Evolutionary conservation across 1,140 invertebrate species (phyloP).

Genomic region (Pseudobourletiella spinata): DNA sequence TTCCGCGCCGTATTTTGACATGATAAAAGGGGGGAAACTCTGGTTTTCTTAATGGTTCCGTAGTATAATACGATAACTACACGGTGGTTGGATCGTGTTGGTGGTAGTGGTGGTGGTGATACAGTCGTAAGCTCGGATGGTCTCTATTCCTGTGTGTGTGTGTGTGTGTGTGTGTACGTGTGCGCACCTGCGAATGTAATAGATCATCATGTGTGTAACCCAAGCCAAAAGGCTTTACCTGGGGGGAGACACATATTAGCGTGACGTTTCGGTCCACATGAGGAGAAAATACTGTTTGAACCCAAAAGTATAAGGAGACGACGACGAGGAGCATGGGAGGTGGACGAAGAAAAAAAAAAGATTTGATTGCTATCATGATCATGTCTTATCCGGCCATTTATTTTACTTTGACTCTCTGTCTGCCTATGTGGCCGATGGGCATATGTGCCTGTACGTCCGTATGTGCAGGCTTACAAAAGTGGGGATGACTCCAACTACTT

Average conservation of each 20-base stretch:
- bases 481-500: too few relatives aligned
- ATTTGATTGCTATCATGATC: conserved; percentile 34
- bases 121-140: too few relatives aligned
- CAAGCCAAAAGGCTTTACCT: conserved; percentile 11
- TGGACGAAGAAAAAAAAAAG: conserved; percentile 8
- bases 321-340: neutral
- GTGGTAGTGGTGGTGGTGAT: too few relatives aligned
- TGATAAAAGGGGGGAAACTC: too few relatives aligned
- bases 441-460: neutral
- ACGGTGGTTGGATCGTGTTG: too few relatives aligned
- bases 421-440: conserved; percentile 13
- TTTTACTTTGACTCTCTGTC: conserved; percentile 18
- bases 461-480: neutral
- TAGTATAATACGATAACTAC: too few relatives aligned
- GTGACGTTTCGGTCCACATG: conserved; percentile 33
- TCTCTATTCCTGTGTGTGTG: too few relatives aligned
- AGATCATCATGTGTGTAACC: conserved; percentile 10
- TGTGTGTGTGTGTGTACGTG: too few relatives aligned
- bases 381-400: conserved; percentile 30
- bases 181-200: conserved; percentile 15
- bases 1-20: too few relatives aligned
- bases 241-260: conserved; percentile 22
- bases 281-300: conserved; percentile 25
- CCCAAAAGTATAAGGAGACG: neutral
- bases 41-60: too few relatives aligned